Evolutionary conservation across 2,113 vertebrate species (phyloP).

Genomic region (Bungarus multicinctus): DNA sequence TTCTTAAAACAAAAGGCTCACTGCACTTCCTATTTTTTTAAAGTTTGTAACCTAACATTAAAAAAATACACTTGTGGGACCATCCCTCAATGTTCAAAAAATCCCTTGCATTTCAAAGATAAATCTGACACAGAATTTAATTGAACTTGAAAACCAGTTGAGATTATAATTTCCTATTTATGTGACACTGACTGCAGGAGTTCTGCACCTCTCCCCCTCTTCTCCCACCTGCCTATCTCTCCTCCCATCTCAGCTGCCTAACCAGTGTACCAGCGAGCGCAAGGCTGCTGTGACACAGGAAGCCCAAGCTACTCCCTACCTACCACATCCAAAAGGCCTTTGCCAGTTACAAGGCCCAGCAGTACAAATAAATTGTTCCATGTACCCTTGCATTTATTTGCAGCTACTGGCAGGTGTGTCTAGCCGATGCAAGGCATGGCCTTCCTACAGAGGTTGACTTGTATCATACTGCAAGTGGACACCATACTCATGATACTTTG

Average conservation of each 20-base stretch:
- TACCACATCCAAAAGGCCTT: not conserved
- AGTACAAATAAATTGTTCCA: not conserved
- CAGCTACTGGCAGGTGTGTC: not conserved
- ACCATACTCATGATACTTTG: not conserved
- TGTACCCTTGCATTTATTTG: not conserved
- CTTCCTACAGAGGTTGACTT: not conserved
- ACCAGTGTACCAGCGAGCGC: not conserved
- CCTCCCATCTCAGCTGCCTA: not conserved
- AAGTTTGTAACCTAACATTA: not conserved
- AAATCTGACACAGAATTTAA: not conserved
- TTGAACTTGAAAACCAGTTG: not conserved
- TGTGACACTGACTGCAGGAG: not conserved
- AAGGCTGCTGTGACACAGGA: not conserved
- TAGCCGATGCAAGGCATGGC: not conserved
- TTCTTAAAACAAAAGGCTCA: constrained; percentile 16
- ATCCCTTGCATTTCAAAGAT: not conserved
- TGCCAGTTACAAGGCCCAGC: not conserved
- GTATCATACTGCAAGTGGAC: not conserved
- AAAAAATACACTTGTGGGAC: not conserved
- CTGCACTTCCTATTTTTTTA: not conserved
- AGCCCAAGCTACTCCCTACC: not conserved
- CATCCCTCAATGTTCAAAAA: not conserved
- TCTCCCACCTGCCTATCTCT: not conserved
- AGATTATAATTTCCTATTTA: not conserved
- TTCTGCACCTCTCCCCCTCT: not conserved